Base-by-base conservation (phyloP, 1,140 invertebrate species). In the Ooceraea biroi region DNA sequence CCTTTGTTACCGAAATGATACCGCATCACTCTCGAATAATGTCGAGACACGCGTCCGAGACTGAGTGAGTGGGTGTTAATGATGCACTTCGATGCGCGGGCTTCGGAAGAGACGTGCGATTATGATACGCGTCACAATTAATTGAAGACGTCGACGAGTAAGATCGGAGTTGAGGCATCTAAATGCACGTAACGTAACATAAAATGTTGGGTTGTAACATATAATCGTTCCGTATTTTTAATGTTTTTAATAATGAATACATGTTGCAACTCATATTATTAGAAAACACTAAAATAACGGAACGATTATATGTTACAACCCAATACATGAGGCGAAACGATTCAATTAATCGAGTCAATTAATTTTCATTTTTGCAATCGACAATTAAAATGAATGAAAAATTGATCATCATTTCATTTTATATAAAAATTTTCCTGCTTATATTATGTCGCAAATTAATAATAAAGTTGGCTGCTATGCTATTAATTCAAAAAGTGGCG, bases 1-100 rank as follows among this genome's bases (percentile, higher is more conserved):
- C 44, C 36, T 69, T 80, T 50, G 30, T 78, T 78, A 78, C n/a
- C 10, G 22, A 69, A 69, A 69, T 41, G 76, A 78, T 57, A 68
- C 1, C 36, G 27, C 14, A 14, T 36, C 2, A 36, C 22, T 55
- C 60, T 78, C 61, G 30, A 63, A 68, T 22, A 68, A 78, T 52
- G 48, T 66, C 10, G 61, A 66, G 44, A 66, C 7, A 36, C n/a
- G 25, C 63, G 5, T 36, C n/a, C 22, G 30, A 57, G 36, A n/a
- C n/a, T n/a, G n/a, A n/a, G n/a, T n/a, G n/a, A n/a, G 17, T 46
- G 22, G 11, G 12, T 36, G 25, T 71, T 80, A 71, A 71, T 69
- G 63, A 46, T 41, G 65, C 12, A 44, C 52, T 46, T 69, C 7
- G 12, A 69, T 44, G 22, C 3, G 25, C 5, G 25, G 7, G 27